Evolutionary conservation across 2,888 invertebrate genomes (phyloP), one percentile per base, ranked within the genome.

Genomic region (Mythimna ferrago): DNA sequence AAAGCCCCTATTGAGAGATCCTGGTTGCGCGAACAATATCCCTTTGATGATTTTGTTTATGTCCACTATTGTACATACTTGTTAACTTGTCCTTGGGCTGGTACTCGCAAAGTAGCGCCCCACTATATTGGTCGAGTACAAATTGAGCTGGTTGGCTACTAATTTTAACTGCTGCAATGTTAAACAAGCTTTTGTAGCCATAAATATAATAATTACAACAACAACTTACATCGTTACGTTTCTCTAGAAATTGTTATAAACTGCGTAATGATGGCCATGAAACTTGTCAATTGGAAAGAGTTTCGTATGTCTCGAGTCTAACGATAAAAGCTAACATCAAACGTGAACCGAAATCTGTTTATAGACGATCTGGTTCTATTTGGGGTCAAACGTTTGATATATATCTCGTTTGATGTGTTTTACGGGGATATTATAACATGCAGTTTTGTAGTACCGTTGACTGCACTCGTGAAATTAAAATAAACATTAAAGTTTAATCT

Each of bases 331-430:
- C 87, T 86, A 92, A 94, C 93, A 92, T 93, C 93, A 93, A 93
- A 92, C 89, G 89, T 76, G 83, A 80, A 85, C 89, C 87, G 86
- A 88, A 85, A 85, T 86, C 87, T 90, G 89, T 91, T 92, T 91
- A 91, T 88, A 84, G 87, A 87, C 84, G 68, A 90, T 92, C 93
- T 94, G 92, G 91, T 93, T 93, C 91, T 90, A 92, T 93, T 93
- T 93, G 88, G 91, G 91, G 91, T 93, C 91, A 92, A 91, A 88
- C 91, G 90, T 93, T 94, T 92, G 90, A 92, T 93, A 92, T 90
- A 81, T 87, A 89, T 87, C 89, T 86, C 87, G 89, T 95, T 94
- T 95, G 93, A 94, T 94, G 93, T 94, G 90, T 93, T 94, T 92
- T 91, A 93, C 90, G 85, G 80, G 72, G 75, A 77, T 81, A 77